Evolutionary conservation across 2,797 vertebrate genomes (phyloP), one percentile per base, ranked within the genome.

Genomic region (Acrossocheilus fasciatus): DNA sequence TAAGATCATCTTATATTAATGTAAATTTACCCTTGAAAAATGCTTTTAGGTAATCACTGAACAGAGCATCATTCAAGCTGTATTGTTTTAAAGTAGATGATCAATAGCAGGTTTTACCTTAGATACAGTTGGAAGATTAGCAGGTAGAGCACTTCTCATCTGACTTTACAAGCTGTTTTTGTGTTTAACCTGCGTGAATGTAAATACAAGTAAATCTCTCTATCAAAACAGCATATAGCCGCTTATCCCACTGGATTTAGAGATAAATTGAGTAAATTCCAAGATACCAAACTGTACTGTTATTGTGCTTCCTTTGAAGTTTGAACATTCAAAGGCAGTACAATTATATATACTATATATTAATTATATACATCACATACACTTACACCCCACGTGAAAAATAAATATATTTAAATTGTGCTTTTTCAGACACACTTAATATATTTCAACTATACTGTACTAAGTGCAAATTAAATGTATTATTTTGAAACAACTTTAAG

Each of bases 1-100:
- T 77, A 66, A 66, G 54, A 41, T 52, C 6, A 54, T 52, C 39
- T 74, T 59, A 45, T 34, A 45, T 69, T 77, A 20, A 84, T 77
- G 45, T 41, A 68, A 41, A 68, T 84, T 12, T 41, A 41, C 34
- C 30, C 47, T 30, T 84, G 45, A 75, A 68, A 84, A 41, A 39
- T 7, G 20, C 26, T 68, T 50, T 81, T 23, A 68, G 59, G 34
- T 50, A 76, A 84, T 50, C 8, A n/a, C 72, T 52, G 30, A 76
- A 52, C 59, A 52, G 43, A 84, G 59, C 57, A 39, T 50, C 30
- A 5, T 11, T 68, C 36, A 39, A 66, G 30, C 72, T 66, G 7
- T 76, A 50, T 62, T 76, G n/a, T 64, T 75, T 39, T 50, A 4
- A 23, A 84, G 43, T 50, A 62, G 30, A 66, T 66, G 34, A 39